These are phyloP conservation scores for Yponomeuta malinellus DNA, from an alignment of 2,888 invertebrate genomes.

Conservation along the genomic window DNA sequence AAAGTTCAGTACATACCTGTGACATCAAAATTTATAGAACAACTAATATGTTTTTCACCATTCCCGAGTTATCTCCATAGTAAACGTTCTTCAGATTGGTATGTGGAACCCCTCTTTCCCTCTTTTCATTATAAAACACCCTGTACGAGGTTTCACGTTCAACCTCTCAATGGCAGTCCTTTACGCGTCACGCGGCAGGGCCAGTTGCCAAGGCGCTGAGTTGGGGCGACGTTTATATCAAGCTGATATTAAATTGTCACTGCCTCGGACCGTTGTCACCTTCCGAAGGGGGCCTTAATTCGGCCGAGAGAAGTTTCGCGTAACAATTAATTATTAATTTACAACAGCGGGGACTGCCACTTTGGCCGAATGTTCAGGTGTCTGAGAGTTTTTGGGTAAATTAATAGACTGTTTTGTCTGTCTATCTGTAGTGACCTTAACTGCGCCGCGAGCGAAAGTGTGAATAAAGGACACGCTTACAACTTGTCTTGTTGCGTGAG, in stretches of 20 bases:
- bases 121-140: no score
- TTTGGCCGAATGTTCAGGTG: background rate
- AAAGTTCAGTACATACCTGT: no score
- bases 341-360: background rate
- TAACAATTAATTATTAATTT: conserved; percentile 73
- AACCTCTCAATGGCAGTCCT: background rate
- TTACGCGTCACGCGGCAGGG: background rate
- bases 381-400: background rate
- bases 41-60: no score
- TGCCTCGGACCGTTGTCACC: conserved; percentile 52
- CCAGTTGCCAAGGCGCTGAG: conserved; percentile 21
- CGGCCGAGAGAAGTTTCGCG: conserved; percentile 63
- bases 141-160: background rate
- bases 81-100: no score
- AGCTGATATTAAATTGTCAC: conserved; percentile 70
- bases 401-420: background rate
- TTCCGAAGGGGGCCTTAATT: conserved; percentile 66
- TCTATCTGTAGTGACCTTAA: background rate
- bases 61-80: no score
- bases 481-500: no score
- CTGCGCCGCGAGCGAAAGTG: no score
- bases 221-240: conserved; percentile 50
- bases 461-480: no score
- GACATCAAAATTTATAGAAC: no score
- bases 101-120: no score